Evolutionary conservation across 2,888 invertebrate species (phyloP).

Genomic region (Cenopis cana): DNA sequence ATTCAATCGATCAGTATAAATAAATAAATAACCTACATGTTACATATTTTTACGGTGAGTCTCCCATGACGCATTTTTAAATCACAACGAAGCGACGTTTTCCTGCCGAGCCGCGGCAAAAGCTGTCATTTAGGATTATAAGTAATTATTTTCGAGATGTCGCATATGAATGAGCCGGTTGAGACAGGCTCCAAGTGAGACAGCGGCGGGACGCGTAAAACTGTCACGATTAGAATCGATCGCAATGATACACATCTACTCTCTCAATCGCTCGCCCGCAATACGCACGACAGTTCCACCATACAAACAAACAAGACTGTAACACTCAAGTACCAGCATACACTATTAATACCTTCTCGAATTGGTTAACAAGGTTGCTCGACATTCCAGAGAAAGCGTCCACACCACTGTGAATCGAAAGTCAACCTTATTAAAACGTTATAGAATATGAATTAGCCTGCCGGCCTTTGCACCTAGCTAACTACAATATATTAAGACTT

Average conservation of each 20-base stretch:
- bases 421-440: slow-evolving; percentile 56
- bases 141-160: slow-evolving; percentile 39
- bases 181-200: slow-evolving; percentile 54
- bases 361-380: slow-evolving; percentile 51
- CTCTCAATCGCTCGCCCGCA: slow-evolving; percentile 65
- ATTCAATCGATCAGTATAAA: neutral
- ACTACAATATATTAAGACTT: slow-evolving; percentile 51
- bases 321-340: slow-evolving; percentile 11
- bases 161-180: slow-evolving; percentile 24
- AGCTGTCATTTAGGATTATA: slow-evolving; percentile 44
- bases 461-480: neutral
- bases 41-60: slow-evolving; percentile 11
- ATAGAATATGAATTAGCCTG: slow-evolving; percentile 52
- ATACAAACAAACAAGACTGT: neutral
- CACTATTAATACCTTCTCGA: slow-evolving; percentile 18
- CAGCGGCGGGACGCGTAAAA: slow-evolving; percentile 76
- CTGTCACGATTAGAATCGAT: slow-evolving; percentile 80
- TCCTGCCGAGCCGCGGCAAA: slow-evolving; percentile 23
- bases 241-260: slow-evolving; percentile 71
- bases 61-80: slow-evolving; percentile 6
- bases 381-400: slow-evolving; percentile 69
- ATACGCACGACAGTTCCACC: slow-evolving; percentile 58
- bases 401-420: slow-evolving; percentile 51
- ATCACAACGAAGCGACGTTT: slow-evolving; percentile 21
- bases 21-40: neutral